phyloP scores from a whole-genome alignment of 2,888 invertebrate genomes.

The Papilio gigon region DNA sequence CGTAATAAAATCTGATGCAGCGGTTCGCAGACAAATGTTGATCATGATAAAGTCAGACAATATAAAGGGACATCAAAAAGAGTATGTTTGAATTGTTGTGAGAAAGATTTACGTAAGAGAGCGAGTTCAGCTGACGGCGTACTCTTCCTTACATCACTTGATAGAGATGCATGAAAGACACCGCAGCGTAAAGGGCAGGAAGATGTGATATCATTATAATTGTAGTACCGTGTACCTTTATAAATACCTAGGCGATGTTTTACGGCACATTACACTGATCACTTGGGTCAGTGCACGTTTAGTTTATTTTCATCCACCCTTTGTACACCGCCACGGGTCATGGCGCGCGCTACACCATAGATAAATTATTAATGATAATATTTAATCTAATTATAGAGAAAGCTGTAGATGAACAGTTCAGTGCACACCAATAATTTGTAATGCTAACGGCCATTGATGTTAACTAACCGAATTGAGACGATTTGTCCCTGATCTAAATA shows the following conservation, averaged over 20 bases:
- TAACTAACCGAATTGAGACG: not conserved
- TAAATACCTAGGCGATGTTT: slow-evolving; percentile 1
- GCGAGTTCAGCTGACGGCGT: too few relatives aligned
- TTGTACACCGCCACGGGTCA: slow-evolving; percentile 29
- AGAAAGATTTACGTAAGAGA: too few relatives aligned
- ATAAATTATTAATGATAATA: slow-evolving; percentile 14
- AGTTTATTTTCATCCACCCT: slow-evolving; percentile 31
- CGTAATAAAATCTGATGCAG: too few relatives aligned
- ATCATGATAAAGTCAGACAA: too few relatives aligned
- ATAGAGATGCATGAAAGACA: too few relatives aligned
- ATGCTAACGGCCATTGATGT: not conserved
- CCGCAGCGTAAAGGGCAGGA: not conserved
- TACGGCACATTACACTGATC: slow-evolving; percentile 26
- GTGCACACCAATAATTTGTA: not conserved
- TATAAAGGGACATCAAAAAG: too few relatives aligned
- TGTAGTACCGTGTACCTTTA: not conserved
- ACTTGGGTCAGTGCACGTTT: slow-evolving; percentile 30
- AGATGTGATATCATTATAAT: not conserved
- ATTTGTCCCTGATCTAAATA: not conserved
- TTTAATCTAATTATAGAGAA: slow-evolving; percentile 14
- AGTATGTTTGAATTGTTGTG: too few relatives aligned
- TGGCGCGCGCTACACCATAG: not conserved
- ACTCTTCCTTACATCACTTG: too few relatives aligned
- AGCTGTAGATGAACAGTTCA: slow-evolving; percentile 4
- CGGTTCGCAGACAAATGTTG: too few relatives aligned